phyloP scores from a whole-genome alignment of 2,113 vertebrate genomes.

The Cheilinus undulatus region DNA sequence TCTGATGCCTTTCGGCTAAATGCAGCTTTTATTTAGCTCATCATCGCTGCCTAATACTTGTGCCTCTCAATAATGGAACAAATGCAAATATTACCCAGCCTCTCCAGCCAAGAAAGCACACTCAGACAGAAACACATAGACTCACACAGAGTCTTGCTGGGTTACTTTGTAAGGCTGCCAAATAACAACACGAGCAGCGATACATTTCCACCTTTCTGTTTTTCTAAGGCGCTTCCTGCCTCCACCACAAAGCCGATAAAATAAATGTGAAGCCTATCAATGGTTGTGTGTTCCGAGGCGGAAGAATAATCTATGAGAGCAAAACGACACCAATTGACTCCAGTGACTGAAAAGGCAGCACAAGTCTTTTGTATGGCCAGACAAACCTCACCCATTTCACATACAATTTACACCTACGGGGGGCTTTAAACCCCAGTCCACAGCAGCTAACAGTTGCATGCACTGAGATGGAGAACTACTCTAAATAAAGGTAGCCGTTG shows the following conservation, averaged over 20 bases:
- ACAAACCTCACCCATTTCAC: conserved; percentile 73
- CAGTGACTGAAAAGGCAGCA: conserved; percentile 29
- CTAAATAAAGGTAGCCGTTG: conserved; percentile 1
- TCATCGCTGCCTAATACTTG: conserved; percentile 4
- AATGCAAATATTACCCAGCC: conserved; percentile 39
- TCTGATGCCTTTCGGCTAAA: not conserved
- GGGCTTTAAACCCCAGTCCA: conserved; percentile 9
- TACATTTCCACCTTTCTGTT: conserved; percentile 38
- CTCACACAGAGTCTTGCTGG: conserved; percentile 29
- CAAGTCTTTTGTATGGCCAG: conserved; percentile 67
- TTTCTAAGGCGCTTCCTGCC: conserved; percentile 20
- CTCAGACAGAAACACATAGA: conserved; percentile 13
- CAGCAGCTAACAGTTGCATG: conserved; percentile 31
- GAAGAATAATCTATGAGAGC: conserved; percentile 5
- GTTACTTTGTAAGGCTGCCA: conserved; percentile 57
- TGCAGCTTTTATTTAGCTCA: conserved; percentile 3
- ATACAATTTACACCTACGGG: conserved; percentile 57
- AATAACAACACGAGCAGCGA: conserved; percentile 38
- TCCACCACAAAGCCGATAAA: conserved; percentile 14
- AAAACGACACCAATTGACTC: conserved; percentile 26
- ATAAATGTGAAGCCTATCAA: not conserved
- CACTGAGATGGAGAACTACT: not conserved
- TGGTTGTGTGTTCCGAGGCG: not conserved
- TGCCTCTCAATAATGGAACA: conserved; percentile 23
- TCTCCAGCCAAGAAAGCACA: conserved; percentile 32